Evolutionary conservation across 1,140 invertebrate species (phyloP).

Genomic region (Ips typographus): DNA sequence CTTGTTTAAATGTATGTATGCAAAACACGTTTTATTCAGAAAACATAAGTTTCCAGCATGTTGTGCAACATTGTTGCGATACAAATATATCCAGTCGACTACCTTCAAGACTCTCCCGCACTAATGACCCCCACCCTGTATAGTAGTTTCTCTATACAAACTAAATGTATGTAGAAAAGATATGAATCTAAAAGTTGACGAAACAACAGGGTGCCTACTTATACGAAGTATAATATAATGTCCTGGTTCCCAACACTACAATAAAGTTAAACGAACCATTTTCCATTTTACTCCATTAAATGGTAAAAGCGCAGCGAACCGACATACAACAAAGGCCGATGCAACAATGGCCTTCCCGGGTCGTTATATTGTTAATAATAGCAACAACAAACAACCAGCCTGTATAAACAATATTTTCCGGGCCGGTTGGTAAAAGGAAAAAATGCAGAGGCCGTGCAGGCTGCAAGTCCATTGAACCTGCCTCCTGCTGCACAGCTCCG

Average conservation of each 20-base stretch:
- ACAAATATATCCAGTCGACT: too few relatives aligned
- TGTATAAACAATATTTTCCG: constrained; percentile 25
- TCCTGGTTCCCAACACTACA: not conserved
- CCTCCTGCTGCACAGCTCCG: not conserved
- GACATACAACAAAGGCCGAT: not conserved
- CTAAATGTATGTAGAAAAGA: too few relatives aligned
- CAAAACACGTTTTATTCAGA: too few relatives aligned
- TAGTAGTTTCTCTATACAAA: too few relatives aligned
- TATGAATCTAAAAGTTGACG: too few relatives aligned
- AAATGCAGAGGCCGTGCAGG: not conserved
- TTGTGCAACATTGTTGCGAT: too few relatives aligned
- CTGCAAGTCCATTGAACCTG: constrained; percentile 13
- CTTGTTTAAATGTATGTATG: too few relatives aligned
- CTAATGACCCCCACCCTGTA: too few relatives aligned
- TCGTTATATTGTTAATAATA: constrained; percentile 20
- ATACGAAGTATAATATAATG: too few relatives aligned
- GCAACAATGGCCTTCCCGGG: constrained; percentile 19
- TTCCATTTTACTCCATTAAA: constrained; percentile 16
- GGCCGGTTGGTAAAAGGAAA: constrained; percentile 3
- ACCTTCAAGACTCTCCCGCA: too few relatives aligned
- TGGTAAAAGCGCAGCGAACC: constrained; percentile 15
- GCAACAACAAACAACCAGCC: constrained; percentile 19
- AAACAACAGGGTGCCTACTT: too few relatives aligned
- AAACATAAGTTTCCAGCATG: too few relatives aligned
- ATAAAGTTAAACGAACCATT: constrained; percentile 19